Evolutionary conservation across 2,113 vertebrate genomes (phyloP).

Genomic region (Murina feae): DNA sequence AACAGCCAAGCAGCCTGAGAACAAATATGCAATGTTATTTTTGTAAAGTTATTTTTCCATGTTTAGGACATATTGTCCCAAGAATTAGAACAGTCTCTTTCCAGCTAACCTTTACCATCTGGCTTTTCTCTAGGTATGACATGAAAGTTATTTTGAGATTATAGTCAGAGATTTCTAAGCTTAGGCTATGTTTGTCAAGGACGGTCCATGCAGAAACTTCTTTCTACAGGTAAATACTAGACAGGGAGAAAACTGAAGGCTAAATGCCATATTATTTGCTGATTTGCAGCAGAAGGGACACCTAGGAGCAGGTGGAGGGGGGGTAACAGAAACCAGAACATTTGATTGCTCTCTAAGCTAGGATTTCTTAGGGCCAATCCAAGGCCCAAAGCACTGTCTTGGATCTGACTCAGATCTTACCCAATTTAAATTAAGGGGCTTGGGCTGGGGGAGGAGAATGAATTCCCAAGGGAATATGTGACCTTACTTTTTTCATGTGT

Average conservation of each 20-base stretch:
- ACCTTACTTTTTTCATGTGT: background rate
- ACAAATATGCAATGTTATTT: conserved; percentile 30
- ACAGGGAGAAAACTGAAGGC: background rate
- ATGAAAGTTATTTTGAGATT: conserved; percentile 32
- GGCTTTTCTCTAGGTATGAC: conserved; percentile 28
- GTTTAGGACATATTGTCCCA: background rate
- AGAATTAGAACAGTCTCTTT: conserved; percentile 1
- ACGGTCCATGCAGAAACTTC: background rate
- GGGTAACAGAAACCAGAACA: background rate
- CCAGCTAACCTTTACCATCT: background rate
- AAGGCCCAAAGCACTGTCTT: background rate
- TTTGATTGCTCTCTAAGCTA: background rate
- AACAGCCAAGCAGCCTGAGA: conserved; percentile 90
- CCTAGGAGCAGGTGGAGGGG: background rate
- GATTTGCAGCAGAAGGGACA: background rate
- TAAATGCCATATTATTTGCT: background rate
- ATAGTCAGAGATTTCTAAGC: conserved; percentile 19
- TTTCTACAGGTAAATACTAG: background rate
- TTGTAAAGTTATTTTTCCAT: conserved; percentile 17
- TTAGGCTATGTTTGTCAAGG: background rate
- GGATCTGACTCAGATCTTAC: background rate
- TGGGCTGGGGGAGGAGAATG: background rate
- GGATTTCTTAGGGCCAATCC: background rate
- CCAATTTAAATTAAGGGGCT: background rate
- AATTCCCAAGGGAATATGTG: background rate